Base-by-base conservation (phyloP, 2,888 invertebrate species). In the Fragum sueziense region DNA sequence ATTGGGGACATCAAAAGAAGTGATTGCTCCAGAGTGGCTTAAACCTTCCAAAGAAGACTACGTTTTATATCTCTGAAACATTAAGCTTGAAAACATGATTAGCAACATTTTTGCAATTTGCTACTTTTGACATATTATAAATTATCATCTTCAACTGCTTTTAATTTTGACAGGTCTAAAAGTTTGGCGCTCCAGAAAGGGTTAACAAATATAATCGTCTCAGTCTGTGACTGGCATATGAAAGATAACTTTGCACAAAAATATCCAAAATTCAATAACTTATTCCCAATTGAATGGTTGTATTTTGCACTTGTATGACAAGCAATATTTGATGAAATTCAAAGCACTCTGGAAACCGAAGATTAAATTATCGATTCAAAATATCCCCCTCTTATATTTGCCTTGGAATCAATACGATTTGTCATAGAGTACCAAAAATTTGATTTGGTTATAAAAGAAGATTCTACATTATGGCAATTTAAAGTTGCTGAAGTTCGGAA, bases 281-380 rank as follows among this genome's bases (percentile, higher is more conserved):
- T 17, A 34, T 33, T 57, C 57, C 25, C 29, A 29, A 27, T 57
- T 3, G 57, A 57, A 11, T 3, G 57, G 25, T 33, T 62, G 33
- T 62, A 33, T 41, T 65, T 65, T 41, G 34, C 34, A 41, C 34
- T 65, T 34, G 34, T 41, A 41, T 65, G 65, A 41, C 65, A 65
- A 20, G 33, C 41, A 34, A 41, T 65, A 41, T 41, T 65, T 37
- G 65, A 65, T 41, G 41, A 65, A 65, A 65, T 65, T 65, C n/a
- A n/a, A 65, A 20, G 41, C 65, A 41, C 22, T 65, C 22, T 22
- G 33, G 65, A 41, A 65, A 65, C 41, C 17, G 25, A 22, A 65
- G 65, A 65, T 65, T 65, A 65, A 65, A 41, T 65, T 65, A 65
- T 65, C 25, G 65, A 65, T 65, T 65, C 34, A 33, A 65, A 65